Conservation (phyloP, 2,113 vertebrate genomes). For the Laticauda colubrina region DNA sequence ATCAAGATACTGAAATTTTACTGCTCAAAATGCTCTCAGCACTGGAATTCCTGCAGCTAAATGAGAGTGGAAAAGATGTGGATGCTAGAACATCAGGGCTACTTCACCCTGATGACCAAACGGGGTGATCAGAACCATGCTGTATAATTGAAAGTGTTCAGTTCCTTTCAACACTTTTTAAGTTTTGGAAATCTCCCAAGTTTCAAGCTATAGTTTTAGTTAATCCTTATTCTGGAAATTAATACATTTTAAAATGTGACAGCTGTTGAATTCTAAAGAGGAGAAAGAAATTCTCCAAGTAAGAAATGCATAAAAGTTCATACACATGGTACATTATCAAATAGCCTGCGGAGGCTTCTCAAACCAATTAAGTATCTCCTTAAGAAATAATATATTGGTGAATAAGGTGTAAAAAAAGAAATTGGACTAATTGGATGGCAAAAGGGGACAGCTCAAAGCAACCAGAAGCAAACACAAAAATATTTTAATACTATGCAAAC, state of each 20-base stretch:
- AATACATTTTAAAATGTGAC: not conserved
- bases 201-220: not conserved
- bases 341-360: not conserved
- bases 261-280: slow-evolving; percentile 7
- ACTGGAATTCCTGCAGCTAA: not conserved
- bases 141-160: not conserved
- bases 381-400: not conserved
- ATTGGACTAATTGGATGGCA: not conserved
- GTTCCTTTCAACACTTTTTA: not conserved
- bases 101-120: not conserved
- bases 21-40: not conserved
- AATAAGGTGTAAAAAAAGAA: not conserved
- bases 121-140: not conserved
- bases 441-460: not conserved
- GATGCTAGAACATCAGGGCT: too few relatives aligned
- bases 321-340: not conserved
- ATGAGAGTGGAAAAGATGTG: not conserved
- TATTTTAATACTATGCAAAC: not conserved
- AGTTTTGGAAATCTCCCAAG: not conserved
- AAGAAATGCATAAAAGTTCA: not conserved
- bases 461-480: not conserved
- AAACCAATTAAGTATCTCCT: not conserved
- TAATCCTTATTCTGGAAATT: not conserved
- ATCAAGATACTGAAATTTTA: not conserved
- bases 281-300: not conserved